Conservation (phyloP, 2,113 vertebrate genomes). For the Oreochromis spilurus region DNA sequence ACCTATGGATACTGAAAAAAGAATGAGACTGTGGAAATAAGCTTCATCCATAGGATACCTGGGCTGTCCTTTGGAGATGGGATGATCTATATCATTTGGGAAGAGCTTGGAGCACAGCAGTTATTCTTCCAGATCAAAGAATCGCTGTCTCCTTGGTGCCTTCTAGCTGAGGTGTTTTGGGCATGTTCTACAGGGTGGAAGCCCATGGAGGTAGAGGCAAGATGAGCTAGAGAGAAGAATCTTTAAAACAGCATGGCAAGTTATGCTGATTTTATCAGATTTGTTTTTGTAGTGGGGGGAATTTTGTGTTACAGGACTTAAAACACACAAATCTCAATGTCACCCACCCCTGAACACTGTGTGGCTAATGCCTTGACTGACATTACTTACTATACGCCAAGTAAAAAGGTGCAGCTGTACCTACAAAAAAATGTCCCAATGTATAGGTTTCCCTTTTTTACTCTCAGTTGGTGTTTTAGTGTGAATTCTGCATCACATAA, state of each 20-base stretch:
- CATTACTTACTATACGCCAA: neutral
- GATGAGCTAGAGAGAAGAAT: neutral
- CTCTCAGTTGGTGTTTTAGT: neutral
- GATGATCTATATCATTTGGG: neutral
- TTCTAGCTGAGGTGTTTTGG: neutral
- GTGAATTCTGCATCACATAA: neutral
- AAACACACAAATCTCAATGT: neutral
- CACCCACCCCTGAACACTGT: neutral
- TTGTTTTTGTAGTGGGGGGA: neutral
- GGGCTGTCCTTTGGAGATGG: neutral
- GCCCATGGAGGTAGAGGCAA: neutral
- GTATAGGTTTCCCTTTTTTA: neutral
- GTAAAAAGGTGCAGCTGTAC: neutral
- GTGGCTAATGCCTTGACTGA: neutral
- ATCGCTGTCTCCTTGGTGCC: neutral
- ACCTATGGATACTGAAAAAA: neutral
- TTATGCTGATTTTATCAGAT: neutral
- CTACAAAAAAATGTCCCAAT: neutral
- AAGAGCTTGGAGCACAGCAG: neutral
- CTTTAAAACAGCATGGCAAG: neutral
- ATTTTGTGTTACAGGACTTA: neutral
- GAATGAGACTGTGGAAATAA: neutral
- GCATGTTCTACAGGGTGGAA: neutral
- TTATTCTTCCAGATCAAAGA: neutral
- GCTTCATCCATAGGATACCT: neutral